Percentiles rank a stretch among this genome's conserved stretches.
phyloP scores from a whole-genome alignment of 2,113 vertebrate species.

The Rynchops niger region DNA sequence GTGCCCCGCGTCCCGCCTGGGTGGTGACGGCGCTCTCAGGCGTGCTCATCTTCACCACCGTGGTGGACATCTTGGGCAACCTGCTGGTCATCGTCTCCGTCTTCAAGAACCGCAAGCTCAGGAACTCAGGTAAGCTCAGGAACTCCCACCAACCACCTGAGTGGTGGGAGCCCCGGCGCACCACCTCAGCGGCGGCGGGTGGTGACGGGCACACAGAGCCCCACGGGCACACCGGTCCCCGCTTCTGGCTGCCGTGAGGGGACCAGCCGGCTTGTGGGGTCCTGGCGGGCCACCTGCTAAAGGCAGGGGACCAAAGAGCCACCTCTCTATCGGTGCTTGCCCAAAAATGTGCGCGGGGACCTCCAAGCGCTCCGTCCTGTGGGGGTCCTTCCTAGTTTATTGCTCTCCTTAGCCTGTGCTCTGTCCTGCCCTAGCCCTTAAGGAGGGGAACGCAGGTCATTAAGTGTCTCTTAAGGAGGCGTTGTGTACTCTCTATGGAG shows the following conservation, averaged over 20 bases:
- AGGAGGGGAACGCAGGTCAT: neutral
- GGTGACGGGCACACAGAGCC: neutral
- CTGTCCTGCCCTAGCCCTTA: neutral
- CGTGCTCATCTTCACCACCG: constrained; percentile 87
- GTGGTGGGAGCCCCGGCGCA: neutral
- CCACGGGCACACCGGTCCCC: neutral
- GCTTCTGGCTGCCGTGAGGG: neutral
- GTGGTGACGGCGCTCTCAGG: constrained; percentile 81
- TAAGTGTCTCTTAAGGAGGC: neutral
- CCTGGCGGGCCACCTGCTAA: neutral
- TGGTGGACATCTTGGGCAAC: constrained; percentile 87
- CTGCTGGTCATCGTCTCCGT: constrained; percentile 87
- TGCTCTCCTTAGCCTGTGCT: neutral
- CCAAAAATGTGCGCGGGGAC: neutral
- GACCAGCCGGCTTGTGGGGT: neutral
- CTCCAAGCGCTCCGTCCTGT: neutral
- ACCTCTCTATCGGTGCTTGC: neutral
- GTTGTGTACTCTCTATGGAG: neutral
- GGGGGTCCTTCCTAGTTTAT: accelerated
- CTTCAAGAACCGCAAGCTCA: constrained; percentile 87
- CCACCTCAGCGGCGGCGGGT: too few relatives aligned
- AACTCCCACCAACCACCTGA: neutral
- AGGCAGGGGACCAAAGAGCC: neutral
- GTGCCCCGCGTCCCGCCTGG: constrained; percentile 77
- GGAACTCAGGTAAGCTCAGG: constrained; percentile 82